A percentile compares a stretch with the other conserved stretches of the same genome.
phyloP scores from a whole-genome alignment of 2,888 invertebrate genomes.

The Gnatocerus cornutus region DNA sequence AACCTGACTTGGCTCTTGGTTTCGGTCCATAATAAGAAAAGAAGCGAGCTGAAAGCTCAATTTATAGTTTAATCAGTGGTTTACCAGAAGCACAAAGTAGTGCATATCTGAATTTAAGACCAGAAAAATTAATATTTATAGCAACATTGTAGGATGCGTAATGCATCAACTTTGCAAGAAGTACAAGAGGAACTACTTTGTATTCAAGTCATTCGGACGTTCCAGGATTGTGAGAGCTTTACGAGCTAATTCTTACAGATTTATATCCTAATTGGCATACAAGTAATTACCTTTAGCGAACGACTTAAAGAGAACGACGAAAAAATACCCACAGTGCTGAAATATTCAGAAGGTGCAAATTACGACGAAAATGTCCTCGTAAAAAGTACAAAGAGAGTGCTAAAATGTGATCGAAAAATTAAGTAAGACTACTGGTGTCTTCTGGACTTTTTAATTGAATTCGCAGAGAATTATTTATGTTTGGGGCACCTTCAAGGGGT shows the following conservation, averaged over 20 bases:
- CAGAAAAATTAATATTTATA: slow-evolving; percentile 41
- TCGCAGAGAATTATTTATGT: no score
- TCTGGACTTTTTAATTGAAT: no score
- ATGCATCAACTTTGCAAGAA: slow-evolving; percentile 21
- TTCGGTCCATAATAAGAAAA: slow-evolving; percentile 8
- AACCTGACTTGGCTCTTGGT: neutral
- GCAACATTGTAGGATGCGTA: slow-evolving; percentile 26
- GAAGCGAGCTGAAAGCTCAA: slow-evolving; percentile 24
- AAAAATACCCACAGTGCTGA: slow-evolving; percentile 9
- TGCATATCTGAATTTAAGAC: slow-evolving; percentile 25
- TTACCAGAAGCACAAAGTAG: slow-evolving; percentile 12
- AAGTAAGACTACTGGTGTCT: no score
- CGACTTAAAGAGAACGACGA: neutral
- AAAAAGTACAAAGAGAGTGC: no score
- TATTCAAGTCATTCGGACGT: slow-evolving; percentile 22
- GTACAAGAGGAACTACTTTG: slow-evolving; percentile 14
- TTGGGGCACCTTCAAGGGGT: no score
- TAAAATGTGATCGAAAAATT: no score
- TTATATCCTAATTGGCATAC: slow-evolving; percentile 26
- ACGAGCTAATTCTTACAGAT: slow-evolving; percentile 21
- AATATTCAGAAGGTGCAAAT: slow-evolving; percentile 5
- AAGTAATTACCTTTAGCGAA: slow-evolving; percentile 13
- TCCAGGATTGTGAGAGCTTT: slow-evolving; percentile 16
- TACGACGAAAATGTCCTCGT: neutral
- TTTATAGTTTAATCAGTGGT: slow-evolving; percentile 39